Base-by-base conservation (phyloP, 2,888 invertebrate genomes). In the Drosophila hawaiiensis region DNA sequence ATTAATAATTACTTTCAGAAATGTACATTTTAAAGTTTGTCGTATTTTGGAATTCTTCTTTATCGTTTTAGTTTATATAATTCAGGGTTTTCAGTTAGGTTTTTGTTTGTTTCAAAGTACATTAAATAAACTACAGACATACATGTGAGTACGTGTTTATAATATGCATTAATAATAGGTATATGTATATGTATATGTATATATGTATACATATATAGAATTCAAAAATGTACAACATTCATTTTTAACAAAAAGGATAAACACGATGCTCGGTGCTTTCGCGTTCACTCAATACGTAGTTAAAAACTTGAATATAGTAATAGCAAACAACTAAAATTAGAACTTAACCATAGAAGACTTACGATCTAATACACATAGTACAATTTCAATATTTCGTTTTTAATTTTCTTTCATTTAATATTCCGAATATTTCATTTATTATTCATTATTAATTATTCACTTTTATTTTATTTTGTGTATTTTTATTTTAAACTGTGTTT, bases 171-270 rank as follows among this genome's bases (percentile, higher is more conserved):
- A 73, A 73, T 81, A 66, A 76, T 82, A 82, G 39, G 68, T 63
- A 73, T 66, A 59, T 66, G 47, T 79, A 60, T 74, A 65, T 62
- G 43, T 61, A 58, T 61, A 52, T 77, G 67, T 75, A 80, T 60
- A 65, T 77, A 54, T 68, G 76, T 59, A 68, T 71, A 68, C 66
- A 78, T 77, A 80, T 76, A 86, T 80, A 82, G 81, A 90, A 88
- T 90, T 82, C 80, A 89, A 86, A 87, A 89, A 91, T 89, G 90
- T 89, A 89, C 91, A 89, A 89, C 91, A 91, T 91, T 89, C 72
- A 89, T 87, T 89, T 89, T 84, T 82, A 87, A 89, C 90, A 91
- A 85, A 87, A 85, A 71, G 50, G 37, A 62, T 47, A 53, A 73
- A 56, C 77, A 73, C 73, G 73, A 59, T 64, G 54, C 66, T 71